Base-by-base conservation (phyloP, 2,797 vertebrate genomes). In the Catharus ustulatus region DNA sequence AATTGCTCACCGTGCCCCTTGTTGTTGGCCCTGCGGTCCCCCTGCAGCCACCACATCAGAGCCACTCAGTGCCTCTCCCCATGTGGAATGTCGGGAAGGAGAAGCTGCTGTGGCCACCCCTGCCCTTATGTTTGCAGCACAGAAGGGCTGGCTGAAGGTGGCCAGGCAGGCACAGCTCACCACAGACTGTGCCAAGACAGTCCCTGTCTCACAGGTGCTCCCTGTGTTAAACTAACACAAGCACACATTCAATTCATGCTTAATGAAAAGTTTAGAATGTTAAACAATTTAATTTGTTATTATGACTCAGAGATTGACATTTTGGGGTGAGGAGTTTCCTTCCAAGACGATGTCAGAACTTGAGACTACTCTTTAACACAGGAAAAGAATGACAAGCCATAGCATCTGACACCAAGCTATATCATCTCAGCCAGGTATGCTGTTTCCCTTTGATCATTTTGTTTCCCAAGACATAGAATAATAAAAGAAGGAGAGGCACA, bases 11-110 rank as follows among this genome's bases (percentile, higher is more conserved):
- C 30, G 7, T 10, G 30, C 24, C 48, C 11, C 46, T 51, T 2
- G 1, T 13, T 49, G 34, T 32, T 0, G 1, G 72, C 45, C 29
- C 8, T 2, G 0, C 1, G 13, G 29, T 12, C 5, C 22, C 21
- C 26, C 24, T 9, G 48, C 48, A 5, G 42, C 11, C 43, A 5
- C 29, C 2, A 10, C 34, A 19, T 11, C 3, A 3, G 10, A 16
- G 1, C 22, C 26, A 2, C 13, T 29, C 43, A 36, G 71, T 1
- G 2, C 29, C 29, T 40, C 57, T 26, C 10, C 15, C 15, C 11
- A 2, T 26, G 29, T 4, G 7, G 21, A 34, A 6, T 2, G 0
- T 6, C 2, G 5, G 14, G 20, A 40, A 75, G 36, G 29, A 49
- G 36, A n/a, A 40, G 20, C 36, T 42, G 34, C 36, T n/a, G 45